Percentiles rank a stretch among this genome's conserved stretches.
Evolutionary conservation across 2,888 invertebrate species (phyloP).

Genomic region (Chrysopilus asiliformis): DNA sequence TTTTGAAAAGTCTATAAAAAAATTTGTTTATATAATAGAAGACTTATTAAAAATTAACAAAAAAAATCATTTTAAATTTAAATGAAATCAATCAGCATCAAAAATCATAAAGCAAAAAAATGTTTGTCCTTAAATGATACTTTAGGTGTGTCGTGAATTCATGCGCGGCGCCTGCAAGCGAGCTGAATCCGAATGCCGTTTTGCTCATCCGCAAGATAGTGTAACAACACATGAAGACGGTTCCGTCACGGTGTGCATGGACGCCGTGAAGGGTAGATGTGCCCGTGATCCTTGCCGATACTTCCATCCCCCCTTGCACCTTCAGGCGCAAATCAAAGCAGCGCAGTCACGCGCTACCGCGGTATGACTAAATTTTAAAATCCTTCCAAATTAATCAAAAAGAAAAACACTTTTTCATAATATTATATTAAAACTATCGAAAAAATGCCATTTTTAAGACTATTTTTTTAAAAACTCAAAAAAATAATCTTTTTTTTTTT

Average conservation of each 20-base stretch:
- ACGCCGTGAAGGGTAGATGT: conserved; percentile 98
- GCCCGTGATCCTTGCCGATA: conserved; percentile 99
- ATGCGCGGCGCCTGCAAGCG: conserved; percentile 98
- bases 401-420: conserved; percentile 6
- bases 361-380: conserved; percentile 45
- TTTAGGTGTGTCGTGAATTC: conserved; percentile 95
- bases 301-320: conserved; percentile 99
- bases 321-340: conserved; percentile 97
- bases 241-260: conserved; percentile 99
- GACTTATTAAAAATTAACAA: no score
- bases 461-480: background rate
- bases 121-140: conserved; percentile 3
- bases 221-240: conserved; percentile 95
- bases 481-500: background rate
- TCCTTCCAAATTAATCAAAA: conserved; percentile 2
- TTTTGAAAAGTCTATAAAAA: no score
- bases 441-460: background rate
- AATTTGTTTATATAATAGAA: no score
- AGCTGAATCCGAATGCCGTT: conserved; percentile 95
- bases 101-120: conserved; percentile 6
- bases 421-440: conserved; percentile 7
- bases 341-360: conserved; percentile 88
- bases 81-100: no score
- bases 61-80: no score
- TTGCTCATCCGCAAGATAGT: conserved; percentile 96